phyloP scores from a whole-genome alignment of 2,113 vertebrate genomes.

The Tetrax tetrax region DNA sequence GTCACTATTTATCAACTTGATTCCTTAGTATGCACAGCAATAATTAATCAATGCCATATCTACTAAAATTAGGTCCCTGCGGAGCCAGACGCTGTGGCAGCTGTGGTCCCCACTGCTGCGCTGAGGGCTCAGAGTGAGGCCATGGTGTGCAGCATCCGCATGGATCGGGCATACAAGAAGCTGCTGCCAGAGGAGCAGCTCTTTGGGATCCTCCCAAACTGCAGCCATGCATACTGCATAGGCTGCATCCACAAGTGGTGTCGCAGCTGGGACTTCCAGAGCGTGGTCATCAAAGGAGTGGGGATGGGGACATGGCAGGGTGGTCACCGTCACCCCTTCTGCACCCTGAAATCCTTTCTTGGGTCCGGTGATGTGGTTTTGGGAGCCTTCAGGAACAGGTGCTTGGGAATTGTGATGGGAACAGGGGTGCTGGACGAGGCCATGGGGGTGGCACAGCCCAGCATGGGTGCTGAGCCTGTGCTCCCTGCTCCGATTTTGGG shows the following conservation, averaged over 20 bases:
- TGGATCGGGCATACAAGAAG: slow-evolving; percentile 90
- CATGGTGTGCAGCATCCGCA: slow-evolving; percentile 89
- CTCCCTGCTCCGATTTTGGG: background rate
- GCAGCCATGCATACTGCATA: slow-evolving; percentile 85
- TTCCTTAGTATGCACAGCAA: no score
- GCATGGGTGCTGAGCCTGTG: background rate
- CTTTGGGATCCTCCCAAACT: slow-evolving; percentile 89
- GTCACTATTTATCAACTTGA: no score
- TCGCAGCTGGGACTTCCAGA: slow-evolving; percentile 78
- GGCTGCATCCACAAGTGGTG: slow-evolving; percentile 86
- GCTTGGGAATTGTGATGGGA: background rate
- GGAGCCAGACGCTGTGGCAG: rapidly evolving
- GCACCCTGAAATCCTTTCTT: background rate
- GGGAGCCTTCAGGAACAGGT: background rate
- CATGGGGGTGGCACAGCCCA: rapidly evolving
- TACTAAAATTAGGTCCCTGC: background rate
- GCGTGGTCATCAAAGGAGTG: slow-evolving; percentile 80
- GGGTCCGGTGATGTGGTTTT: background rate
- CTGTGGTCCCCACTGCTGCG: rapidly evolving
- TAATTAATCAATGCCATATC: no score
- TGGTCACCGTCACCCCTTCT: rapidly evolving
- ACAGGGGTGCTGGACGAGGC: background rate
- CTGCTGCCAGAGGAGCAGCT: slow-evolving; percentile 42
- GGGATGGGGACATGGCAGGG: background rate
- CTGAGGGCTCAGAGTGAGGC: slow-evolving; percentile 72